These are phyloP conservation scores for Plebejus melissa DNA, from an alignment of 2,888 invertebrate species.

Conservation along the genomic window DNA sequence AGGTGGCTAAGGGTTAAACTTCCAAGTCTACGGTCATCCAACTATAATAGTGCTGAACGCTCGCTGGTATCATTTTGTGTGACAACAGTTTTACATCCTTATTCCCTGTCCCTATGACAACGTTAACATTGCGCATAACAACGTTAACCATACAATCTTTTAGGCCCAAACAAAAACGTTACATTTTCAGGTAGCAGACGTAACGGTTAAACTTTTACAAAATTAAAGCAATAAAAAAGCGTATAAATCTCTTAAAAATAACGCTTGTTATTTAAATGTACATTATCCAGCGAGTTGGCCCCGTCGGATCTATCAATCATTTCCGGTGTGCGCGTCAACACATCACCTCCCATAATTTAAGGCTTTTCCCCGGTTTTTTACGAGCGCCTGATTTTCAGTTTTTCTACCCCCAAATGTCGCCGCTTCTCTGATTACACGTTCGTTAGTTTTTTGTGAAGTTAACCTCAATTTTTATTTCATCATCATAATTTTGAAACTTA, in stretches of 20 bases:
- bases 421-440: conserved; percentile 19
- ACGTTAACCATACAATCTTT: too few relatives aligned
- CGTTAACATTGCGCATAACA: too few relatives aligned
- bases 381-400: conserved; percentile 32
- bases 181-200: neutral
- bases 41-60: too few relatives aligned
- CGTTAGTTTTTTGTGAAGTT: conserved; percentile 19
- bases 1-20: too few relatives aligned
- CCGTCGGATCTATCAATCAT: conserved; percentile 43
- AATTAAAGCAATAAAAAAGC: neutral
- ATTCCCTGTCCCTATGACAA: too few relatives aligned
- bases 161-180: neutral
- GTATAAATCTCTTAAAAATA: conserved; percentile 9
- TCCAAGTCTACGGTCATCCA: too few relatives aligned
- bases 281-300: conserved; percentile 1
- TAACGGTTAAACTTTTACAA: neutral
- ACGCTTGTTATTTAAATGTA: conserved; percentile 7
- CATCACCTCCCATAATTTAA: conserved; percentile 41
- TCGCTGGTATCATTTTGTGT: too few relatives aligned
- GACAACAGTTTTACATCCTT: too few relatives aligned
- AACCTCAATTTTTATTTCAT: neutral
- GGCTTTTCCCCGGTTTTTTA: conserved; percentile 34
- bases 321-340: conserved; percentile 44
- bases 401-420: conserved; percentile 15
- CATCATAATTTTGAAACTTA: neutral